A percentile compares a stretch with the other conserved stretches of the same genome.
Evolutionary conservation across 2,888 invertebrate genomes (phyloP).

Genomic region (Danaus chrysippus): DNA sequence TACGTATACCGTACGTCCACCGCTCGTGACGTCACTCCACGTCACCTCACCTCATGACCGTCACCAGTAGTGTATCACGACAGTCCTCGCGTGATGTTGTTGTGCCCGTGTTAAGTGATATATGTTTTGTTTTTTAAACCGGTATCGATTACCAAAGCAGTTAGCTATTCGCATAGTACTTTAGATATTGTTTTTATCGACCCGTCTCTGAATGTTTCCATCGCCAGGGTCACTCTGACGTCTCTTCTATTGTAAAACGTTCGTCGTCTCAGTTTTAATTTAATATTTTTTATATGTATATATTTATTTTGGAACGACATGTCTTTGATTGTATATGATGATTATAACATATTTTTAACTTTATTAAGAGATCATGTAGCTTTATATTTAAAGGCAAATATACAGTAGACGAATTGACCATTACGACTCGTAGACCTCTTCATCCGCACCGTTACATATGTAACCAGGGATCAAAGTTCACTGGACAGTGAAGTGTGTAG

Average conservation of each 20-base stretch:
- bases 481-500: conserved; percentile 32
- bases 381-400: conserved; percentile 51
- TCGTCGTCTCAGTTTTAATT: conserved; percentile 35
- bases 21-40: conserved; percentile 1
- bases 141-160: conserved; percentile 76
- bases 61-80: conserved; percentile 51
- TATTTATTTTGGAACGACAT: conserved; percentile 42
- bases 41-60: conserved; percentile 19
- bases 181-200: conserved; percentile 58
- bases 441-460: conserved; percentile 46
- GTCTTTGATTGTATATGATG: conserved; percentile 42
- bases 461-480: conserved; percentile 59
- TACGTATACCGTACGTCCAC: conserved; percentile 10
- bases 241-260: conserved; percentile 34
- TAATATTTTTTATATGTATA: conserved; percentile 49
- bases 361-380: conserved; percentile 42
- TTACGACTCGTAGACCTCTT: conserved; percentile 43
- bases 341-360: conserved; percentile 30
- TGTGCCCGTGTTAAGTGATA: conserved; percentile 53
- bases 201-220: conserved; percentile 42
- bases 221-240: conserved; percentile 43
- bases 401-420: conserved; percentile 51
- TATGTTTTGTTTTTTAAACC: conserved; percentile 64
- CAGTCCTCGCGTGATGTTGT: conserved; percentile 47
- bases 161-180: conserved; percentile 69